Evolutionary conservation across 1,140 invertebrate species (phyloP), one percentile per base, ranked within the genome.

Genomic region (Cydia fagiglandana): DNA sequence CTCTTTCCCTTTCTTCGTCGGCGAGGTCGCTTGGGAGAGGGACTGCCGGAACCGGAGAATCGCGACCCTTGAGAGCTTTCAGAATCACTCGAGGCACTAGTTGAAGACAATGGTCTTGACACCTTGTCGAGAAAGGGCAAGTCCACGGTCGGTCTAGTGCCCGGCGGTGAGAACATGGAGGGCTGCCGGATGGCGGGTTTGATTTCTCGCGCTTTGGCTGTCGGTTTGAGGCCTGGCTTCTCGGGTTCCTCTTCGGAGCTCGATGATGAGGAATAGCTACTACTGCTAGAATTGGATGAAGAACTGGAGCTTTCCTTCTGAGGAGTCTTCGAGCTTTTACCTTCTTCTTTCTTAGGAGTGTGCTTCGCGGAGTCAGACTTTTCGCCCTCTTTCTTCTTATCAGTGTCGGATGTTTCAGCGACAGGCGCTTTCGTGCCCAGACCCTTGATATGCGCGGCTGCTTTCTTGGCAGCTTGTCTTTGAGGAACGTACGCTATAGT

Each of bases 381-480:
- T 15, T 89, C 87, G n/a, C 30, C 50, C 78, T 93, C 90, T 81
- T 91, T 92, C 82, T 92, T 92, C 79, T 93, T 93, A 73, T 93
- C 81, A 85, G 86, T 75, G 83, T 95, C 88, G 24, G 91, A 81
- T 77, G 90, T 92, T 83, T 94, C 94, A 6, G 84, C 56, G 86
- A 89, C 83, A 76, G 91, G 83, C 80, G 94, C 93, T 80, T 96
- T 96, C 28, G 94, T 94, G 2, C 91, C 91, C 74, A 96, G 92
- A 61, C 96, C 96, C 84, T 98, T 97, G 56, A 98, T 96, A 84
- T 97, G 97, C 81, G 97, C 97, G 12, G 97, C 97, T 2, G 97
- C 97, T 89, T 98, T 98, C 86, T 97, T 98, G 47, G 97, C 97
- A 4, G 97, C 97, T 92, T 97, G 96, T 53, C 97, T 92, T 87